These are phyloP conservation scores for Hylyphantes graminicola DNA, from an alignment of 1,140 invertebrate species.

Conservation along the genomic window DNA sequence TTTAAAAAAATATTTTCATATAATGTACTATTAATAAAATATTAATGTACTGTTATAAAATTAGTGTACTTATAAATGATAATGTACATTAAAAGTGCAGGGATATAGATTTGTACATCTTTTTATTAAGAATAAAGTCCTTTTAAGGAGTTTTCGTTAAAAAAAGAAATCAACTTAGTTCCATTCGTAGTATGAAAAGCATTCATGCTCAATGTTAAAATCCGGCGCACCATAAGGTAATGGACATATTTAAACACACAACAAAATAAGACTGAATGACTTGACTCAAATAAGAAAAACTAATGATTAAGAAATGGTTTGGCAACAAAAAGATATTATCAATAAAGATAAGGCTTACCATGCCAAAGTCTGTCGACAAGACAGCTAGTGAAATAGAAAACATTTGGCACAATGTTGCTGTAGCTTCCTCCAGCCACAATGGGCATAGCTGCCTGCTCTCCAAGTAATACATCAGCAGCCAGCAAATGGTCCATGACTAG, in stretches of 20 bases:
- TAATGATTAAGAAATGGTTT: neutral
- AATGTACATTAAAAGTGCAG: too few relatives aligned
- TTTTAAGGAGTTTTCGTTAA: too few relatives aligned
- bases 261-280: neutral
- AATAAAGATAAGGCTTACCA: slow-evolving; percentile 71
- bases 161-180: too few relatives aligned
- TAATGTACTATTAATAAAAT: too few relatives aligned
- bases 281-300: neutral
- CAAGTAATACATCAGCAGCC: slow-evolving; percentile 87
- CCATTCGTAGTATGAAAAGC: too few relatives aligned
- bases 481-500: slow-evolving; percentile 94
- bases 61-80: too few relatives aligned
- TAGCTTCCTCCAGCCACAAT: slow-evolving; percentile 76
- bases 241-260: neutral
- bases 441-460: slow-evolving; percentile 82
- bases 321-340: neutral
- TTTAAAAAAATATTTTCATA: too few relatives aligned
- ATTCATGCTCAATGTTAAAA: too few relatives aligned
- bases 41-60: too few relatives aligned
- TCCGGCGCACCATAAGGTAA: too few relatives aligned
- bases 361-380: slow-evolving; percentile 98
- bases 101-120: too few relatives aligned
- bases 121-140: too few relatives aligned
- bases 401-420: slow-evolving; percentile 86
- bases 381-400: slow-evolving; percentile 91